These are phyloP conservation scores for Ceratina japonica DNA, from an alignment of 1,140 invertebrate species.

Conservation along the genomic window DNA sequence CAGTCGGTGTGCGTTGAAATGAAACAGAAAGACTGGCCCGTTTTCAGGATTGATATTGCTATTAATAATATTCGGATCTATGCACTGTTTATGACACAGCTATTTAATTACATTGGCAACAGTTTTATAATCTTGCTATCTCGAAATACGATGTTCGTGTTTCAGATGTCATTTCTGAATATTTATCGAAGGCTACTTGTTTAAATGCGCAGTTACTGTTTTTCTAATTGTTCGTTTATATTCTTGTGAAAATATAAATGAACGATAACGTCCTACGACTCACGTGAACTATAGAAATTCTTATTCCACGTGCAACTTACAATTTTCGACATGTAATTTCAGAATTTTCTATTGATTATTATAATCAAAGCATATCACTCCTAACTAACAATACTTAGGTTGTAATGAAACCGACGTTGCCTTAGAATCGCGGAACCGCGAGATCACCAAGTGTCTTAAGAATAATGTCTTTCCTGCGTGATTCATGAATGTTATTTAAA, in stretches of 20 bases:
- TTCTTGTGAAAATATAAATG: no score
- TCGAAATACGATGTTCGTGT: background rate
- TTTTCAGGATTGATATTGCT: constrained; percentile 30
- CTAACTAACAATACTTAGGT: background rate
- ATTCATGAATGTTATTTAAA: constrained; percentile 38
- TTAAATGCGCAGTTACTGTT: background rate
- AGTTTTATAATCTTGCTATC: no score
- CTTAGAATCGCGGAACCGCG: constrained; percentile 50
- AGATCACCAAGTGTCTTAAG: constrained; percentile 62
- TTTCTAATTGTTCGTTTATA: no score
- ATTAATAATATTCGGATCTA: background rate
- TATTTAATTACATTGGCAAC: background rate
- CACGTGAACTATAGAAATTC: no score
- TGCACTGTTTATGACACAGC: background rate
- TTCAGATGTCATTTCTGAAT: constrained; percentile 26
- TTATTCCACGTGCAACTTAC: no score
- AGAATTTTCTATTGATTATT: constrained; percentile 6
- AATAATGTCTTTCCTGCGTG: constrained; percentile 55
- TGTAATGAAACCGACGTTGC: constrained; percentile 54
- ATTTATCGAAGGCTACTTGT: background rate
- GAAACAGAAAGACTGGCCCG: constrained; percentile 12
- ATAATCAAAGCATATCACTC: background rate
- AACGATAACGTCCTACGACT: no score
- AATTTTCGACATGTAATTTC: no score
- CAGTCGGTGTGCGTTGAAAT: background rate